A percentile compares a stretch with the other conserved stretches of the same genome.
Conservation (phyloP, 2,888 invertebrate genomes). For the Cancer borealis region DNA sequence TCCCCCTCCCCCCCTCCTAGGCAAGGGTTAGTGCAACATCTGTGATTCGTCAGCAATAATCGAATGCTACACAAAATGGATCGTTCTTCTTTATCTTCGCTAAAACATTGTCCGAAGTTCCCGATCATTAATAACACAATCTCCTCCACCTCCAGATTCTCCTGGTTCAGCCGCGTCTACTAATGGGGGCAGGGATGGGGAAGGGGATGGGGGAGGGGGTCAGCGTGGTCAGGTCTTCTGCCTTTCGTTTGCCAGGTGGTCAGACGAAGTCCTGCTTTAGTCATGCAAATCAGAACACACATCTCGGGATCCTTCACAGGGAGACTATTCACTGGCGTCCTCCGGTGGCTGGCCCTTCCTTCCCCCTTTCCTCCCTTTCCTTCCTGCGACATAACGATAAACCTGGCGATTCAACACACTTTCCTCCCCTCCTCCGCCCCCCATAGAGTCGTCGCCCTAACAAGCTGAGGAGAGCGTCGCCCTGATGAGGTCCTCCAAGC, state of each 20-base stretch:
- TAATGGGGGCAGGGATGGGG: neutral
- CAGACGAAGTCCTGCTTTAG: slow-evolving; percentile 20
- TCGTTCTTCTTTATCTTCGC: neutral
- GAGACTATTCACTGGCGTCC: slow-evolving; percentile 20
- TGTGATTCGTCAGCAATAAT: slow-evolving; percentile 20
- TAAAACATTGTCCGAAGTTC: slow-evolving; percentile 1
- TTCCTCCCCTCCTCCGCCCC: neutral
- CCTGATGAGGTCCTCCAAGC: slow-evolving; percentile 10
- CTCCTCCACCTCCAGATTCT: neutral
- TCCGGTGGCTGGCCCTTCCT: slow-evolving; percentile 3
- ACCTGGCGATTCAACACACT: neutral
- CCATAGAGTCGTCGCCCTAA: neutral
- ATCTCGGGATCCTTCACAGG: slow-evolving; percentile 20
- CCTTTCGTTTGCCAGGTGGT: neutral
- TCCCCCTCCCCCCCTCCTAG: neutral
- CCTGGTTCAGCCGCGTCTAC: neutral
- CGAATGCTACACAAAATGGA: neutral
- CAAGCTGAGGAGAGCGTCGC: slow-evolving; percentile 1
- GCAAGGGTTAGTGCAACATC: neutral
- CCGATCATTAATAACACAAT: slow-evolving; percentile 4
- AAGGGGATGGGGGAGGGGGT: neutral
- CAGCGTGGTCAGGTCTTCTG: slow-evolving; percentile 7
- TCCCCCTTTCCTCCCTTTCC: neutral
- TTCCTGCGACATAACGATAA: slow-evolving; percentile 5
- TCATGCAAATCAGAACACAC: slow-evolving; percentile 20